Base-by-base conservation (phyloP, 2,797 vertebrate species). In the Discoglossus pictus region DNA sequence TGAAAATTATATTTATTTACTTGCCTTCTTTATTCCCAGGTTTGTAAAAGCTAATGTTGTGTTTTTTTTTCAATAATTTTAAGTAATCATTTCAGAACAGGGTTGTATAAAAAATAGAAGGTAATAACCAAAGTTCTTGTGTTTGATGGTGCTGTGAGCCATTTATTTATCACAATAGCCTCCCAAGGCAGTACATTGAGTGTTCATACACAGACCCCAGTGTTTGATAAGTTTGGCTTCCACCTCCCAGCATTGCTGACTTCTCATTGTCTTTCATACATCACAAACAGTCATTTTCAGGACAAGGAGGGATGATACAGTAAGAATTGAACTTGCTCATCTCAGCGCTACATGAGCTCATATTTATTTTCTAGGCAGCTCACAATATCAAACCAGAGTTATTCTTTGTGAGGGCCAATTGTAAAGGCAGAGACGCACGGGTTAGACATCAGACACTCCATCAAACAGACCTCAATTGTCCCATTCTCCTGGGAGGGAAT, bases 291-390 rank as follows among this genome's bases (percentile, higher is more conserved):
- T 83, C 78, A 70, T 77, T 72, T 65, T 51, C 31, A 68, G 70
- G 82, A 80, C 82, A 78, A 35, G 83, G 80, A 88, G 84, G 87
- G 87, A 89, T 82, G 79, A 80, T 76, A 79, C 77, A 75, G 74
- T 79, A 78, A 79, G 82, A 87, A 85, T 88, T 81, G 82, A 84
- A 83, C 73, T 78, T 80, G 73, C 83, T 88, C 84, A 83, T 87
- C 80, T 79, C 78, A 78, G 78, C 83, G 80, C 73, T 35, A 76
- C 64, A 73, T 80, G 75, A 79, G 73, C 76, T 83, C 20, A 64
- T 80, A 78, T 74, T 85, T 81, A 87, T 89, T 88, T 85, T 77
- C 79, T 78, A 73, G 75, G 77, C 78, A 72, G 73, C 58, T 81
- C 76, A 78, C 65, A 77, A 79, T 34, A 82, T 84, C 74, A 79